Conservation (phyloP, 2,888 invertebrate species). For the Embidobia sp. region DNA sequence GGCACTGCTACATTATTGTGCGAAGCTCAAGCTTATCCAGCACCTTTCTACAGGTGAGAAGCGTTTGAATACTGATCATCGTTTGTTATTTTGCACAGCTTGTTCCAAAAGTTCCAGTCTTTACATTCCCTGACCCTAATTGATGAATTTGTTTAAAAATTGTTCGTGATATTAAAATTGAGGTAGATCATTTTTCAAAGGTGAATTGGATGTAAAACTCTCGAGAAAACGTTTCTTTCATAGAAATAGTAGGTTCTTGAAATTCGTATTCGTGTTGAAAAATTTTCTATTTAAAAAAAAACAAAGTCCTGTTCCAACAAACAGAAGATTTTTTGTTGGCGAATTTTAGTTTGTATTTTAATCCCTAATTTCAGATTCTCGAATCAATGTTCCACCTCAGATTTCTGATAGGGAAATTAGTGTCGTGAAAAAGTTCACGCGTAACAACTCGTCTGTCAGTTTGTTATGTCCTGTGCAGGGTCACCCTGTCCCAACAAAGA, state of each 20-base stretch:
- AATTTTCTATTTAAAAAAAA: no score
- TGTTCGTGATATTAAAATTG: no score
- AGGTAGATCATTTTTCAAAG: no score
- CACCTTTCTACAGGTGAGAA: conserved; percentile 83
- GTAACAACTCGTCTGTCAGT: conserved; percentile 73
- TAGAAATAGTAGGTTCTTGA: no score
- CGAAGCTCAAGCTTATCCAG: conserved; percentile 87
- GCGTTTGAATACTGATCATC: background rate
- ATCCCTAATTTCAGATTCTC: conserved; percentile 78
- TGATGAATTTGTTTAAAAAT: no score
- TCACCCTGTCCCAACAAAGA: conserved; percentile 82
- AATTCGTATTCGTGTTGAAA: no score
- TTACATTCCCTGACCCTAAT: no score
- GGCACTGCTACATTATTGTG: conserved; percentile 85
- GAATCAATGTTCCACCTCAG: conserved; percentile 80
- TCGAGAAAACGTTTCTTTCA: background rate
- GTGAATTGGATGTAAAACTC: conserved; percentile 48
- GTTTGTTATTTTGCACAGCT: no score
- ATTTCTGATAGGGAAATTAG: conserved; percentile 80
- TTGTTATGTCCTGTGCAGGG: conserved; percentile 84
- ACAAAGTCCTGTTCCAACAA: conserved; percentile 82
- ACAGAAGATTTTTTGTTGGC: conserved; percentile 74
- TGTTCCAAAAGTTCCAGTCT: no score
- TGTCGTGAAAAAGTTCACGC: conserved; percentile 73
- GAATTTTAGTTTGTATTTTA: conserved; percentile 60